phyloP scores from a whole-genome alignment of 1,140 invertebrate genomes.

The Leptinotarsa undecemlineata region DNA sequence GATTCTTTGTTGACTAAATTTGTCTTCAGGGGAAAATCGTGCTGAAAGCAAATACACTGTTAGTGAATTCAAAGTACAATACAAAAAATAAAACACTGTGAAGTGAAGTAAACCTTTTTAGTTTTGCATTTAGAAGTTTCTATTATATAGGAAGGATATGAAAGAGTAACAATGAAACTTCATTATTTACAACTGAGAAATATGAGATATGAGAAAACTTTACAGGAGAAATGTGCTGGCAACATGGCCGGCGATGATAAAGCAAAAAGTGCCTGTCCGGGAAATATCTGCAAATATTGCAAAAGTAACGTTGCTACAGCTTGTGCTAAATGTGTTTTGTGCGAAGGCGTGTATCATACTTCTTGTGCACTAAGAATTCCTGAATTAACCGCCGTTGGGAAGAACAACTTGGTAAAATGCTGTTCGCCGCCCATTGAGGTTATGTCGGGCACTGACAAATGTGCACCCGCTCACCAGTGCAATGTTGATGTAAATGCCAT shows the following conservation, averaged over 20 bases:
- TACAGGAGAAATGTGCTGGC: no score
- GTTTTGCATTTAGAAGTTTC: no score
- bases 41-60: slow-evolving; percentile 63
- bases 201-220: no score
- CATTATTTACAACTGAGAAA: no score
- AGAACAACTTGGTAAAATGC: slow-evolving; percentile 27
- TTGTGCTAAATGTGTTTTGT: slow-evolving; percentile 21
- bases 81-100: no score
- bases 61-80: no score
- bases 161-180: no score
- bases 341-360: slow-evolving; percentile 16
- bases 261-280: neutral
- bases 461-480: neutral
- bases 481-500: neutral
- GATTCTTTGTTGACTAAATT: slow-evolving; percentile 87
- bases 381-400: slow-evolving; percentile 17
- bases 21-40: slow-evolving; percentile 93
- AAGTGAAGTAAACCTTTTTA: no score
- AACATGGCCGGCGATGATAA: neutral
- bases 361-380: slow-evolving; percentile 21
- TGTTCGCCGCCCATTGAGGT: neutral
- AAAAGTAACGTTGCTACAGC: slow-evolving; percentile 17
- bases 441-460: neutral
- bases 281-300: slow-evolving; percentile 23
- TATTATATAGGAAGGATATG: no score